Evolutionary conservation across 2,888 invertebrate species (phyloP).

Genomic region (Stenodema calcarata): DNA sequence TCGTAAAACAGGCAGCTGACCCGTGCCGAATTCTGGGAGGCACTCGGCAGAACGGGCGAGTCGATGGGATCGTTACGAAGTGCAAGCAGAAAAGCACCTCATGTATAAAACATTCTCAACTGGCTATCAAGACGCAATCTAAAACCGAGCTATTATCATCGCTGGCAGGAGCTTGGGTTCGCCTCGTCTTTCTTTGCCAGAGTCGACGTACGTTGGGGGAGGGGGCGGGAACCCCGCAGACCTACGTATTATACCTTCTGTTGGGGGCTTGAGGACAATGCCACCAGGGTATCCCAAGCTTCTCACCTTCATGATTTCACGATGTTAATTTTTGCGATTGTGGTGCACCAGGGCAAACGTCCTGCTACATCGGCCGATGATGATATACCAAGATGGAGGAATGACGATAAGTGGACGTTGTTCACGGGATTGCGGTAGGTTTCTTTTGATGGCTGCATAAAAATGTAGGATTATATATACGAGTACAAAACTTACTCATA

Average conservation of each 20-base stretch:
- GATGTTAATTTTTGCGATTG: background rate
- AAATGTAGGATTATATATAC: too few relatives aligned
- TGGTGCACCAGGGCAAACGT: too few relatives aligned
- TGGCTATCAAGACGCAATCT: slow-evolving; percentile 8
- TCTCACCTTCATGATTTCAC: background rate
- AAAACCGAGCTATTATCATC: slow-evolving; percentile 5
- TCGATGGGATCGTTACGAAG: slow-evolving; percentile 7
- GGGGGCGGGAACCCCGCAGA: background rate
- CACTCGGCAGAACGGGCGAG: slow-evolving; percentile 8
- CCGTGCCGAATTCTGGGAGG: slow-evolving; percentile 2
- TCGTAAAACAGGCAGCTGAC: background rate
- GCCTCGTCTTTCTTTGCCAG: background rate
- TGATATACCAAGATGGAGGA: too few relatives aligned
- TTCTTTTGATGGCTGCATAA: too few relatives aligned
- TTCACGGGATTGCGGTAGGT: too few relatives aligned
- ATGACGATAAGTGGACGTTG: too few relatives aligned
- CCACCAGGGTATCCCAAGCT: background rate
- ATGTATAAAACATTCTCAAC: background rate
- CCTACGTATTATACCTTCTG: background rate
- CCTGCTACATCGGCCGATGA: too few relatives aligned
- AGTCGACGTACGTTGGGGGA: background rate
- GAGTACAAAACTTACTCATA: too few relatives aligned
- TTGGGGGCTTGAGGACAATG: background rate
- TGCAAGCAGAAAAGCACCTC: slow-evolving; percentile 17
- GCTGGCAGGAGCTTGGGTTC: background rate